Conservation (phyloP, 2,113 vertebrate genomes). For the Sapayoa aenigma region DNA sequence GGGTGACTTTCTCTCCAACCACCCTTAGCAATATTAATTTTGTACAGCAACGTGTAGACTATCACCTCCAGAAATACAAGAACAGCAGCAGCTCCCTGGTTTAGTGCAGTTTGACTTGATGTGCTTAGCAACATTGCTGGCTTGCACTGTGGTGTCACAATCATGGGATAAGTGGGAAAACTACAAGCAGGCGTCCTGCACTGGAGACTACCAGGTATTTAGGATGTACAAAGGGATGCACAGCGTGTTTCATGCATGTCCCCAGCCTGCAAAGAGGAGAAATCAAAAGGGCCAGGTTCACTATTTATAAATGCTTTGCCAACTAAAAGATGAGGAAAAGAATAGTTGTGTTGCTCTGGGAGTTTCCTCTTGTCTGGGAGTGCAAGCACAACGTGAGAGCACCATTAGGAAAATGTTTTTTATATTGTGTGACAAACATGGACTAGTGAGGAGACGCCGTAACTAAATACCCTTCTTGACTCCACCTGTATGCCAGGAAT, state of each 20-base stretch:
- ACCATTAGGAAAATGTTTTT: neutral
- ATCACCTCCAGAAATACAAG: neutral
- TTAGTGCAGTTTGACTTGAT: neutral
- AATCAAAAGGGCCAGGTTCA: neutral
- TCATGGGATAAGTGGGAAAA: neutral
- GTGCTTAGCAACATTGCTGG: neutral
- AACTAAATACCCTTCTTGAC: neutral
- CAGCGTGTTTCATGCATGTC: neutral
- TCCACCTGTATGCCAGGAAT: neutral
- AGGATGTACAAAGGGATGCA: neutral
- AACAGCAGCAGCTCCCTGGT: neutral
- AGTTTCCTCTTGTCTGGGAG: neutral
- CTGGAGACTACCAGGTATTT: neutral
- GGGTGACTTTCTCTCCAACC: neutral
- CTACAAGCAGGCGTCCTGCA: neutral
- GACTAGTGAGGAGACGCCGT: neutral
- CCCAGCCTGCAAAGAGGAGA: neutral
- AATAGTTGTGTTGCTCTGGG: neutral
- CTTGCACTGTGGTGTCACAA: neutral
- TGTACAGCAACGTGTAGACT: neutral
- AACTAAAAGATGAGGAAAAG: neutral
- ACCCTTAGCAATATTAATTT: neutral
- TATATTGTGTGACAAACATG: neutral
- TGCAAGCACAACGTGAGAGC: neutral
- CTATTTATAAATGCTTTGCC: neutral